Base-by-base conservation (phyloP, 2,113 vertebrate species). In the Oryzias curvinotus region DNA sequence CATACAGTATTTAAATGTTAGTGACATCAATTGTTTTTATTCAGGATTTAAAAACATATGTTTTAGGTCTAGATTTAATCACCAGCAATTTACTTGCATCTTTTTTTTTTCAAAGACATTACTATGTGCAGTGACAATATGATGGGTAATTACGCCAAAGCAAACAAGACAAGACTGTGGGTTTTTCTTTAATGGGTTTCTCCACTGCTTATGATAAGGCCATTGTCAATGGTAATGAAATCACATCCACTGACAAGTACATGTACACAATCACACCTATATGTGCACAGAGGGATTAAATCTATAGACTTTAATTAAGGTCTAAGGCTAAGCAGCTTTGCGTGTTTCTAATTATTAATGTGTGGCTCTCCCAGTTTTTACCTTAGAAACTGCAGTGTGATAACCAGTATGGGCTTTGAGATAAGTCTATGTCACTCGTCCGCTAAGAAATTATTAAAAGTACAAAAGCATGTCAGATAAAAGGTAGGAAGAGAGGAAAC, bases 271-370 rank as follows among this genome's bases (percentile, higher is more conserved):
- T 28, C 4, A 13, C 25, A 46, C 44, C 18, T 51, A 18, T 17
- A 48, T 17, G 30, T 46, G 46, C 13, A 14, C 3, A 41, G 3
- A 44, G 1, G 60, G 3, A 65, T 65, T 53, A 50, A 62, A 52
- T 69, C 43, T 59, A 65, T 56, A 65, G 42, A 14, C 1, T 23
- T 8, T 60, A 58, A 75, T 64, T 52, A 68, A 65, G 36, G 68
- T 66, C 46, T 57, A 28, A 59, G 52, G 62, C 36, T n/a, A 64
- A 48, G 75, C 52, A 19, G 56, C 60, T 64, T 64, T 63, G 63
- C 13, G 56, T 71, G 43, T 67, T 71, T 7, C 62, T 57, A 73
- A 77, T 77, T 59, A 25, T 44, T 56, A 36, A 77, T 77, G 48
- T 50, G 61, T 73, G 57, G 59, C 62, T 59, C 21, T 21, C 42